Base-by-base conservation (phyloP, 2,888 invertebrate genomes). In the Baronia brevicornis region DNA sequence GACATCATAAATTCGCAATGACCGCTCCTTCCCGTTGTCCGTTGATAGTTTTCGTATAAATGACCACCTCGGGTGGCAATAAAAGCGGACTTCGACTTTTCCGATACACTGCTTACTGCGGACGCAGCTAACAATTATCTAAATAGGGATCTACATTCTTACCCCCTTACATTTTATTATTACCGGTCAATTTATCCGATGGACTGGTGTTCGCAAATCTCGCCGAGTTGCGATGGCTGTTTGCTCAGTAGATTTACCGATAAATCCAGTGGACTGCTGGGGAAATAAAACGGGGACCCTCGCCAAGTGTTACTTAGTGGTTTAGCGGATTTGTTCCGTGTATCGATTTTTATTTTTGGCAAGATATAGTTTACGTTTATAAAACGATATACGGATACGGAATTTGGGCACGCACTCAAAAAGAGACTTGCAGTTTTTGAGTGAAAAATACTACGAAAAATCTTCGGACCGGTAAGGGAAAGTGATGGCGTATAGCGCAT, bases 141-240 rank as follows among this genome's bases (percentile, higher is more conserved):
- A 84, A 85, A 85, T 85, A 78, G 84, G 82, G 73, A 85, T 85
- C 84, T 84, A 75, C 79, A 80, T 84, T 84, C 79, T 80, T 82
- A 82, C 84, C 84, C 78, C 79, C 84, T 84, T 78, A 79, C 68
- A 77, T 84, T 84, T 84, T 84, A 82, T 84, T 84, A 84, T 78
- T 80, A 77, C 80, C 80, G 84, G 82, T 78, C 85, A 82, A 84
- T 84, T 82, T 84, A 78, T 77, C 78, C 70, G 67, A 71, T 67
- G 54, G 46, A 41, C 39, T 36, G 38, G 41, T 54, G 72, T 77
- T 69, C 61, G 78, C 77, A 74, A 74, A 75, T 78, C 75, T 79
- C 70, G 63, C 70, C 69, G 53, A 51, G 73, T 56, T 45, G 33
- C 45, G 53, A 53, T 50, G 62, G 59, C 51, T 80, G 78, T 78